A percentile compares a stretch with the other conserved stretches of the same genome.
Evolutionary conservation across 2,113 vertebrate species (phyloP).

Genomic region (Cyprinus carpio): DNA sequence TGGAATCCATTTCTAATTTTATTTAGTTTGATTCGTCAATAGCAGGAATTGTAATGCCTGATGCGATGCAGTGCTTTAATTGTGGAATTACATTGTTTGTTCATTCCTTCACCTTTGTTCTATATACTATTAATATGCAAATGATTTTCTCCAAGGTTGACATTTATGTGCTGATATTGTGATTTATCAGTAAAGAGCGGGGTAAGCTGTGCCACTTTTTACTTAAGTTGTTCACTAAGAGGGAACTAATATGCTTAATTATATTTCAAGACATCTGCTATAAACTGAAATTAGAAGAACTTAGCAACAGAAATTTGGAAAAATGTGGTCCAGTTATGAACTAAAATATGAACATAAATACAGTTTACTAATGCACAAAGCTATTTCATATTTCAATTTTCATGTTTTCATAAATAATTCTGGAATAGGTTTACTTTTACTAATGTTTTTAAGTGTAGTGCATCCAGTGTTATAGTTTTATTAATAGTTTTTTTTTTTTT

Average conservation of each 20-base stretch:
- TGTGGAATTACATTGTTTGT: slow-evolving; percentile 64
- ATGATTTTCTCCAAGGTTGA: not conserved
- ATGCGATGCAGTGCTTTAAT: slow-evolving; percentile 60
- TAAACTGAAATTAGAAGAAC: not conserved
- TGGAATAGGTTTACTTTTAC: not conserved
- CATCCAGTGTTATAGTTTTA: not conserved
- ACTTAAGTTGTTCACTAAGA: not conserved
- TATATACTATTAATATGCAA: slow-evolving; percentile 30
- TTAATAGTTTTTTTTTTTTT: not conserved
- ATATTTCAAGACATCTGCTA: not conserved
- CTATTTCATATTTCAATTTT: not conserved
- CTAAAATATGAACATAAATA: not conserved
- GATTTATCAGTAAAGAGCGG: not conserved
- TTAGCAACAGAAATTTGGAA: not conserved
- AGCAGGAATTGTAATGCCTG: slow-evolving; percentile 64
- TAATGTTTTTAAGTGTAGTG: not conserved
- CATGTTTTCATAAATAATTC: no score
- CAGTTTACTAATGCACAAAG: not conserved
- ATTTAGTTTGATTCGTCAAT: slow-evolving; percentile 76
- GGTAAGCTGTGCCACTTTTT: slow-evolving; percentile 3
- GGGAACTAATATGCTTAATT: not conserved
- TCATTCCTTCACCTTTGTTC: slow-evolving; percentile 30
- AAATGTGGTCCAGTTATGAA: not conserved
- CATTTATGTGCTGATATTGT: not conserved
- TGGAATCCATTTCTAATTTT: slow-evolving; percentile 80